Evolutionary conservation across 1,140 invertebrate genomes (phyloP).

Genomic region (Uloborus diversus): DNA sequence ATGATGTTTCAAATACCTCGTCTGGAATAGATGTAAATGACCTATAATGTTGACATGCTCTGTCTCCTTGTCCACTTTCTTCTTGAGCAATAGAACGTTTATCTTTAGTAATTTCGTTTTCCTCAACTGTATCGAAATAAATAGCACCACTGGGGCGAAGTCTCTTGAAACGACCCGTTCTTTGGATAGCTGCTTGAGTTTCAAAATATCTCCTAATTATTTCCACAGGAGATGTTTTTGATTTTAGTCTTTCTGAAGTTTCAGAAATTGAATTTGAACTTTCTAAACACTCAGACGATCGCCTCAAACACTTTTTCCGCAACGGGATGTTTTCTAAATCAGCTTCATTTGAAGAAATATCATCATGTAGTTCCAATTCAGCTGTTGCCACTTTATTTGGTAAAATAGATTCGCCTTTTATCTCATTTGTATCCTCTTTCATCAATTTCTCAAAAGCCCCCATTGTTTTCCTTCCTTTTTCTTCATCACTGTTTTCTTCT

Average conservation of each 20-base stretch:
- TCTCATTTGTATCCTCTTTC: background rate
- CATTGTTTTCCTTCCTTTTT: slow-evolving; percentile 74
- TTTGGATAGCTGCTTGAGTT: too few species aligned
- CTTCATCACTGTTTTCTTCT: slow-evolving; percentile 77
- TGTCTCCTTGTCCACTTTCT: too few species aligned
- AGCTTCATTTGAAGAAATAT: slow-evolving; percentile 21
- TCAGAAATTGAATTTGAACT: background rate
- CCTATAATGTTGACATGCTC: too few species aligned
- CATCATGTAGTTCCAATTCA: background rate
- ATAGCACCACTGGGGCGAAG: too few species aligned
- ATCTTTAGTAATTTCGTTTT: too few species aligned
- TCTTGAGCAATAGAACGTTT: too few species aligned
- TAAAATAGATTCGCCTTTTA: background rate
- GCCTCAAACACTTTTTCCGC: slow-evolving; percentile 36
- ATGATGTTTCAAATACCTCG: too few species aligned
- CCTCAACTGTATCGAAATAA: too few species aligned
- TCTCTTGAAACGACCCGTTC: too few species aligned
- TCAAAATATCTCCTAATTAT: too few species aligned
- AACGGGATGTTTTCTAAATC: slow-evolving; percentile 29
- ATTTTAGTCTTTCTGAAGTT: slow-evolving; percentile 25
- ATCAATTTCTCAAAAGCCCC: background rate
- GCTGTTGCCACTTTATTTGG: background rate
- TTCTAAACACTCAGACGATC: slow-evolving; percentile 15
- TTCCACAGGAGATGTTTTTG: too few species aligned
- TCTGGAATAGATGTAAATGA: too few species aligned